Percentiles rank a stretch among this genome's conserved stretches.
Conservation (phyloP, 2,888 invertebrate species). For the Eupithecia subumbrata region DNA sequence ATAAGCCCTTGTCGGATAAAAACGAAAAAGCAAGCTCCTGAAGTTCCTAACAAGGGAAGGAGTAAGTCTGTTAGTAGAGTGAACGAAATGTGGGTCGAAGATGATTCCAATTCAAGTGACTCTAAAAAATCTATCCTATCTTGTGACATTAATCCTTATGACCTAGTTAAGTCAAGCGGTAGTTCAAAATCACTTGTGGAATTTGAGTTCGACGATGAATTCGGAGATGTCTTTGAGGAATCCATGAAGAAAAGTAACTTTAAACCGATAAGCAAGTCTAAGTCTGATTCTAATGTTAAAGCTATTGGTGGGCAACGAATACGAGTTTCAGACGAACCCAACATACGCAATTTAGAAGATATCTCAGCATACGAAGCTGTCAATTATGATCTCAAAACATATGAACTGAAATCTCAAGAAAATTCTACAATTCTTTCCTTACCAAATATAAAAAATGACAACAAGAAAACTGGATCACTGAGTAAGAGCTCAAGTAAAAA, state of each 20-base stretch:
- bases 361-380: slow-evolving; percentile 77
- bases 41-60: slow-evolving; percentile 69
- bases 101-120: slow-evolving; percentile 63
- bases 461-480: slow-evolving; percentile 65
- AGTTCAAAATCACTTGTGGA: slow-evolving; percentile 76
- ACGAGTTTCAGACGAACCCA: slow-evolving; percentile 84
- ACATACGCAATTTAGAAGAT: slow-evolving; percentile 69
- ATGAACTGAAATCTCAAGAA: slow-evolving; percentile 68
- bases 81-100: slow-evolving; percentile 78
- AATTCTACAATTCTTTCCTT: slow-evolving; percentile 64
- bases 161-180: slow-evolving; percentile 86
- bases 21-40: slow-evolving; percentile 79
- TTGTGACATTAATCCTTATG: slow-evolving; percentile 93
- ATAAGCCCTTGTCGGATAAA: slow-evolving; percentile 84
- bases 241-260: slow-evolving; percentile 66
- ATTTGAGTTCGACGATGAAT: slow-evolving; percentile 83
- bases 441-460: slow-evolving; percentile 79
- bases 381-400: slow-evolving; percentile 78
- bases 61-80: slow-evolving; percentile 80
- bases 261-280: slow-evolving; percentile 62
- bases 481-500: slow-evolving; percentile 72
- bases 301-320: slow-evolving; percentile 89
- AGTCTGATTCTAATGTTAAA: slow-evolving; percentile 81
- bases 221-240: slow-evolving; percentile 72
- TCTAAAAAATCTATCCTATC: slow-evolving; percentile 89